Evolutionary conservation across 2,797 vertebrate species (phyloP).

Genomic region (Diplodus puntazzo): DNA sequence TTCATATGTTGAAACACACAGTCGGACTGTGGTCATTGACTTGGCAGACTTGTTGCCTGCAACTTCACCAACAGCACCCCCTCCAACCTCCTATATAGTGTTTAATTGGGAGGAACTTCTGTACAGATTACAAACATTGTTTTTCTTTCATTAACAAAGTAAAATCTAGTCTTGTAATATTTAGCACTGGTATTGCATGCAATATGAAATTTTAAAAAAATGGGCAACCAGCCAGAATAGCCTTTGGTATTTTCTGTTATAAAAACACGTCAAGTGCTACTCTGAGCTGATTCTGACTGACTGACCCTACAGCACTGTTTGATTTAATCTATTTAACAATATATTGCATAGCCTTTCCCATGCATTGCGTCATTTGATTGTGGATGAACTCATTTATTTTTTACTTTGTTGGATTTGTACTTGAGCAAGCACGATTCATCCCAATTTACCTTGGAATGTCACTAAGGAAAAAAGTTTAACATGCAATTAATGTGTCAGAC

Average conservation of each 20-base stretch:
- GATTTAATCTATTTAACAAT: constrained; percentile 27
- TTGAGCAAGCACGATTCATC: constrained; percentile 92
- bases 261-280: constrained; percentile 1
- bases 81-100: no score
- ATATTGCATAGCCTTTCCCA: constrained; percentile 8
- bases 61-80: no score
- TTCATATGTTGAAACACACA: no score
- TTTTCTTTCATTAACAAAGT: neutral
- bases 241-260: neutral
- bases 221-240: neutral
- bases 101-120: neutral
- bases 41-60: no score
- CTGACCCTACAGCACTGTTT: constrained; percentile 20
- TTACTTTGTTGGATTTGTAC: constrained; percentile 20
- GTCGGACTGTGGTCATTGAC: no score
- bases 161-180: neutral
- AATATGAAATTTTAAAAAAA: neutral
- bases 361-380: constrained; percentile 26
- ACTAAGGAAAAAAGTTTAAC: constrained; percentile 88
- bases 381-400: constrained; percentile 34
- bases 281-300: constrained; percentile 23
- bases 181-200: neutral
- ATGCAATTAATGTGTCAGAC: constrained; percentile 97
- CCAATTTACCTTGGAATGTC: constrained; percentile 91
- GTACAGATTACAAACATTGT: neutral